Evolutionary conservation across 2,888 invertebrate genomes (phyloP), one percentile per base, ranked within the genome.

Genomic region (Silvanus unidentatus): DNA sequence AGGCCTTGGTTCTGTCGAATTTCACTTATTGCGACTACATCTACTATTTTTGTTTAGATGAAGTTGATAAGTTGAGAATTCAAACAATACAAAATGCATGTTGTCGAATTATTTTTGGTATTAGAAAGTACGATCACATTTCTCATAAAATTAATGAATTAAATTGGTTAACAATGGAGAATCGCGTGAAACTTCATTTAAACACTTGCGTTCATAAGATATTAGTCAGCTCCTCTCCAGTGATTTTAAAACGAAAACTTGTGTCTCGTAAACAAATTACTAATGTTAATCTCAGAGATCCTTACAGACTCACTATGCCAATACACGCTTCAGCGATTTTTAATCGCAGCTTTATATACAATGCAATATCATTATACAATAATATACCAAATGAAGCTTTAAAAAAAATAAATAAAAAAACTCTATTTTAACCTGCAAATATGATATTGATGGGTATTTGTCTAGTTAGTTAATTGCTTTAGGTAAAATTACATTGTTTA

Each of bases 1-100:
- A 42, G 16, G 4, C 11, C 3, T 27, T 42, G n/a, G 39, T 42
- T 13, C 30, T 42, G 4, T 28, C 29, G 10, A 5, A 22, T 16
- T 40, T 40, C 42, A 42, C 4, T 40, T 42, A 40, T 43, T 40
- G 37, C 11, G 43, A 42, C 14, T 42, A 8, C 14, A 13, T 41
- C 3, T 41, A 41, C 14, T 6, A 15, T 3, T 11, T 11, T 15
- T 41, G 41, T 12, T 12, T 41, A 6, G 34, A 30, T 41, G 4
- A 6, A 16, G 11, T 4, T 15, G 4, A 12, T 39, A 35, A 11
- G 35, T 4, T 6, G 6, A 13, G 35, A 35, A 16, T 41, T 15
- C 30, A 41, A 15, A 35, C 39, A 12, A 30, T 41, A 11, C 40
- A 41, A 16, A 41, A 41, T 11, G 5, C 40, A 4, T 41, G 34